Evolutionary conservation across 2,797 vertebrate genomes (phyloP), one percentile per base, ranked within the genome.

Genomic region (Rachycentron canadum): DNA sequence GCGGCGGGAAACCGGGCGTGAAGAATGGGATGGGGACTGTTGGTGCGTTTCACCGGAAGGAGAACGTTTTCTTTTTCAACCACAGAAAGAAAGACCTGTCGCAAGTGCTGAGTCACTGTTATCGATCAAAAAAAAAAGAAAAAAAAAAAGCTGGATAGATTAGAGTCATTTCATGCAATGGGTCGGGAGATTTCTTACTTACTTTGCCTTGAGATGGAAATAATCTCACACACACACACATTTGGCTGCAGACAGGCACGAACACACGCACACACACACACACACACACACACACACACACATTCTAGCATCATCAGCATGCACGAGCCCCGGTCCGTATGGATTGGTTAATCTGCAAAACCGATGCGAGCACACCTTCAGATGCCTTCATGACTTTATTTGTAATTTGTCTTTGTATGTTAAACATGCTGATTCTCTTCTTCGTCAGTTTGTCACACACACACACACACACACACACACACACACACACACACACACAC

Each of bases 291-390:
- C 30, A 58, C 50, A 36, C 36, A 61, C 49, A 69, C 1, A 38
- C n/a, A 28, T 0, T 7, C 12, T 28, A 41, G 28, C 60, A 49
- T 75, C 75, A 85, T 87, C 73, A 66, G 78, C 56, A 85, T 78
- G 68, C 77, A 68, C 28, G 30, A 58, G 76, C 57, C 73, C 0
- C 0, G 14, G 19, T 28, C 73, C 50, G 43, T 77, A 82, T 81
- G 47, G 63, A 81, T 87, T 7, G 21, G 64, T 9, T 75, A 53
- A 82, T 81, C 56, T 86, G 43, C 40, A 80, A 38, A 75, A 40
- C 3, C 16, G 58, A 83, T 77, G 72, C 41, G 9, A 59, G 32
- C 3, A 1, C 61, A 79, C 19, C 38, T 34, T 67, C 40, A 9
- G 28, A 72, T 0, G 17, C 45, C 53, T 13, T 57, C 52, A 69